Percentiles rank a stretch among this genome's conserved stretches.
Conservation (phyloP, 2,888 invertebrate species). For the Spialia ferax region DNA sequence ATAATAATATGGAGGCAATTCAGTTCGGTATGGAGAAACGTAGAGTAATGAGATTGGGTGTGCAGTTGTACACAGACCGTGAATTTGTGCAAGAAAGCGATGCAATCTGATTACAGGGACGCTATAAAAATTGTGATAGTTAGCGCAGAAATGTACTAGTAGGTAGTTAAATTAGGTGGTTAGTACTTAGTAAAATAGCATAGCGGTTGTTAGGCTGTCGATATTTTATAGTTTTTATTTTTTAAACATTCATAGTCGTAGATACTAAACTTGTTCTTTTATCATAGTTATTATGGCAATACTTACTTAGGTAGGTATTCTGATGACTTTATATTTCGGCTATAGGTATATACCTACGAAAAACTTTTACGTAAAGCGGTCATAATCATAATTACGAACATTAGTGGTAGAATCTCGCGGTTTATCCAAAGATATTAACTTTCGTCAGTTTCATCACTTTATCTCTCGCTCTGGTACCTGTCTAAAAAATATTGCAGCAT, state of each 20-base stretch:
- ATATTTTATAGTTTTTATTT: too few relatives aligned
- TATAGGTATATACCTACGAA: neutral
- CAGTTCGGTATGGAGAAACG: constrained; percentile 21
- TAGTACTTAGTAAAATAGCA: neutral
- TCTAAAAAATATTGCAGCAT: neutral
- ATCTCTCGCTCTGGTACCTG: neutral
- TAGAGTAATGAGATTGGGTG: constrained; percentile 72
- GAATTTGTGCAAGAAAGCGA: constrained; percentile 82
- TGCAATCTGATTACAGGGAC: constrained; percentile 22
- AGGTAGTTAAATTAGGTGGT: neutral
- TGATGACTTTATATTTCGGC: too few relatives aligned
- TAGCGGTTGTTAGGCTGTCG: too few relatives aligned
- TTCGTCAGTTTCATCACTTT: neutral
- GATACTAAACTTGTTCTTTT: too few relatives aligned
- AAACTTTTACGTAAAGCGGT: neutral
- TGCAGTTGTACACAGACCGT: constrained; percentile 70
- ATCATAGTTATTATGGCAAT: too few relatives aligned
- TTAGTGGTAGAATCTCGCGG: constrained; percentile 8
- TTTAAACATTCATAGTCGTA: too few relatives aligned
- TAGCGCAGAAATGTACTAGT: neutral
- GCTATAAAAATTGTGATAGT: constrained; percentile 8
- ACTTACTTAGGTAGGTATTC: too few relatives aligned
- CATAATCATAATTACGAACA: neutral
- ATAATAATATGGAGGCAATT: neutral
- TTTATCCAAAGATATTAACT: neutral